Percentiles rank a stretch among this genome's conserved stretches.
phyloP scores from a whole-genome alignment of 1,140 invertebrate species.

The Marisa cornuarietis region DNA sequence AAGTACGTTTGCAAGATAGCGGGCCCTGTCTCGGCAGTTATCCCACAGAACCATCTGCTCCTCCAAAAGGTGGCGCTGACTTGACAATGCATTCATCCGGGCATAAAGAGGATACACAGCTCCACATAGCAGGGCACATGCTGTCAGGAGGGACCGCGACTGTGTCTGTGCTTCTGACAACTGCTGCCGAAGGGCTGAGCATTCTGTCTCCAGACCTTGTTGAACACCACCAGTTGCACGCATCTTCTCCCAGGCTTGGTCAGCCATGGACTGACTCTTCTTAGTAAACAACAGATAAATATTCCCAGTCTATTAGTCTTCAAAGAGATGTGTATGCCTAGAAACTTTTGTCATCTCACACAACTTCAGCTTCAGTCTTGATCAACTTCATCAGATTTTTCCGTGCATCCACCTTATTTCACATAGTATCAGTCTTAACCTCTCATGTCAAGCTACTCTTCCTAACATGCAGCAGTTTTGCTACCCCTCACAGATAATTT shows the following conservation, averaged over 20 bases:
- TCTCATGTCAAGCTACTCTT: no score
- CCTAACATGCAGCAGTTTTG: no score
- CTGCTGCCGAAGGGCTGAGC: conserved; percentile 44
- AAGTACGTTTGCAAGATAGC: conserved; percentile 51
- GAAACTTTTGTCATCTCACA: no score
- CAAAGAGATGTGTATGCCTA: no score
- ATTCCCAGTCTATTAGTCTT: no score
- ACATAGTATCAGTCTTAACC: no score
- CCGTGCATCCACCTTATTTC: no score
- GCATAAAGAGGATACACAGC: conserved; percentile 59
- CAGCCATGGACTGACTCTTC: conserved; percentile 61
- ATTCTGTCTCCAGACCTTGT: conserved; percentile 58
- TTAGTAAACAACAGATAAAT: conserved; percentile 18
- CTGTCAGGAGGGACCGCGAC: conserved; percentile 44
- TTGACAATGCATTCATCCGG: conserved; percentile 43
- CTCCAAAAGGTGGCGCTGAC: conserved; percentile 52
- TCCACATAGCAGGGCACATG: conserved; percentile 56
- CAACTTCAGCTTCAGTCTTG: no score
- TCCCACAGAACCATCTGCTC: conserved; percentile 56
- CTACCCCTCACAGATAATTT: no score
- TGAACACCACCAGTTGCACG: conserved; percentile 54
- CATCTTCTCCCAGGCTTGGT: conserved; percentile 63
- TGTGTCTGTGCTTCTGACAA: conserved; percentile 46
- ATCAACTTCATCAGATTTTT: no score
- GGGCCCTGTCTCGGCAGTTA: conserved; percentile 49